phyloP scores from a whole-genome alignment of 92 coral and sea anemone species.

The Micromussa lordhowensis region DNA sequence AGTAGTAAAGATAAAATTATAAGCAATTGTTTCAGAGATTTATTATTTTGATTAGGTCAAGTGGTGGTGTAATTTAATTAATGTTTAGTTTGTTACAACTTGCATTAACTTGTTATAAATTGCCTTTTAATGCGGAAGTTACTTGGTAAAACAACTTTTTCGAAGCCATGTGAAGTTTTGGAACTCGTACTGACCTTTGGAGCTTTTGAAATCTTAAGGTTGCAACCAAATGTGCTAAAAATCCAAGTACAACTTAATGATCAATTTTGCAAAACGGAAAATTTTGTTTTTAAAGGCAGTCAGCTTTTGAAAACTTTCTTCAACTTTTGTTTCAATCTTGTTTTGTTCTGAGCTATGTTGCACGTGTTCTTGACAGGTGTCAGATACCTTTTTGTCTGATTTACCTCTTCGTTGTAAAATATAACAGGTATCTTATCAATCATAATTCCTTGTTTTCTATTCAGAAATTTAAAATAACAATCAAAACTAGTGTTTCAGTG shows the following conservation, averaged over 20 bases:
- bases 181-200: neutral
- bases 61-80: neutral
- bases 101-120: neutral
- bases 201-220: neutral
- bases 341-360: neutral
- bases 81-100: neutral
- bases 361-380: constrained; percentile 47
- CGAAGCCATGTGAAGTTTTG: neutral
- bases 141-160: neutral
- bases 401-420: neutral
- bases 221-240: neutral
- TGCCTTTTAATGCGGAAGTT: neutral
- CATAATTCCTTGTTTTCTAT: neutral
- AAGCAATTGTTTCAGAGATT: neutral
- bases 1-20: neutral
- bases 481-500: neutral
- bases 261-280: neutral
- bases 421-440: neutral
- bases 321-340: neutral
- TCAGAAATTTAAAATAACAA: neutral
- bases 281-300: neutral
- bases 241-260: neutral
- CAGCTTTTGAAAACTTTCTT: neutral
- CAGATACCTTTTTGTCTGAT: constrained; percentile 5
- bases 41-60: constrained; percentile 5